phyloP scores from a whole-genome alignment of 1,140 invertebrate genomes.

The Leptestheria dahalacensis region DNA sequence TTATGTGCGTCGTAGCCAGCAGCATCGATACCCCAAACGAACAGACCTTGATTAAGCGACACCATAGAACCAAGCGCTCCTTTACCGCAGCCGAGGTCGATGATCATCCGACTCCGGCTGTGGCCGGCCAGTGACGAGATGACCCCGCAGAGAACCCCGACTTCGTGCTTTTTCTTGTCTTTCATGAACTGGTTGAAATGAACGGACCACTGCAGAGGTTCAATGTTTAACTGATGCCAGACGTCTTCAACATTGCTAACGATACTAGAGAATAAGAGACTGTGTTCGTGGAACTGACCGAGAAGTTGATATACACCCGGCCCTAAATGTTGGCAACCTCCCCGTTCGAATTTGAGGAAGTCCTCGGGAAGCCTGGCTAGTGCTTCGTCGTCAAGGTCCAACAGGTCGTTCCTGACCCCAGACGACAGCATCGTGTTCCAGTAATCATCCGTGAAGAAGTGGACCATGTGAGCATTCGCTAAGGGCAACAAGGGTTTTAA shows the following conservation, averaged over 20 bases:
- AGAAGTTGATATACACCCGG: not conserved
- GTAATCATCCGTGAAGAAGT: conserved; percentile 54
- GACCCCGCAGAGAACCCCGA: conserved; percentile 40
- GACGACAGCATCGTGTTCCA: conserved; percentile 36
- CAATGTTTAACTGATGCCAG: not conserved
- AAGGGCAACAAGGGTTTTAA: conserved; percentile 41
- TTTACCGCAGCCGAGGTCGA: conserved; percentile 75
- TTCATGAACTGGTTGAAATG: conserved; percentile 45
- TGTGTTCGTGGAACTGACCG: not conserved
- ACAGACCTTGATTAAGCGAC: conserved; percentile 47
- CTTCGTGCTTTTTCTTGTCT: conserved; percentile 68
- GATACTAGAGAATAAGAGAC: not conserved
- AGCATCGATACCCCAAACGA: conserved; percentile 63
- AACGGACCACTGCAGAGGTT: not conserved
- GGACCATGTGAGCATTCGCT: conserved; percentile 61
- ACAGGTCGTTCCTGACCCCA: conserved; percentile 13
- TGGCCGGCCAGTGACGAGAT: conserved; percentile 30
- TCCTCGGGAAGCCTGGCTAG: not conserved
- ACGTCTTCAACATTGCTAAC: not conserved
- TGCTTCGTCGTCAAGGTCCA: not conserved
- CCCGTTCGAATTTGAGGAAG: not conserved
- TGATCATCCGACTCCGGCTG: conserved; percentile 27
- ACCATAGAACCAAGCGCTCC: conserved; percentile 63
- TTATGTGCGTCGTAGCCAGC: conserved; percentile 43
- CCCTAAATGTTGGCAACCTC: not conserved